Conservation (phyloP, 2,113 vertebrate genomes). For the Sander vitreus region DNA sequence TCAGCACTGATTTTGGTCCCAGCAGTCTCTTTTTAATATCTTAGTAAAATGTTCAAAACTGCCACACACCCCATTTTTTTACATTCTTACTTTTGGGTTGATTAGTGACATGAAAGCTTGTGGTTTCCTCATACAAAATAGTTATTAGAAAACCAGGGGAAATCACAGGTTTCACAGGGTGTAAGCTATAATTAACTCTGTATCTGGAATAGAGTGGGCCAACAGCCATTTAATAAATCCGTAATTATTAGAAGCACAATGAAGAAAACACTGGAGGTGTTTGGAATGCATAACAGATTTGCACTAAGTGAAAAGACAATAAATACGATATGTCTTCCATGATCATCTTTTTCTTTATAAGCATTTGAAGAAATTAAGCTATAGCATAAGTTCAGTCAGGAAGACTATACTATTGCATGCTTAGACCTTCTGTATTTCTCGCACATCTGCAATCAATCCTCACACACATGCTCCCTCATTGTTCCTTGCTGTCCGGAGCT, state of each 20-base stretch:
- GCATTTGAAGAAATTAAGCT: not conserved
- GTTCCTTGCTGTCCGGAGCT: no score
- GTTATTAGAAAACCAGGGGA: conserved; percentile 24
- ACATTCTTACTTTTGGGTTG: not conserved
- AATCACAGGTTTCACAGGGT: conserved; percentile 40
- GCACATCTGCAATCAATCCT: no score
- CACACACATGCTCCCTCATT: no score
- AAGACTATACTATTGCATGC: no score
- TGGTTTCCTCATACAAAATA: conserved; percentile 22
- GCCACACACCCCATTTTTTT: not conserved
- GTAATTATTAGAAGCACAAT: conserved; percentile 22
- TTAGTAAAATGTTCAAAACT: not conserved
- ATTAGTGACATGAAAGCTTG: conserved; percentile 5
- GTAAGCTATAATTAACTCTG: conserved; percentile 52
- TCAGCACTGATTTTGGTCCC: conserved; percentile 1
- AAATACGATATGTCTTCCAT: not conserved
- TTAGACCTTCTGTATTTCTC: no score
- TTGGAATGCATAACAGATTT: not conserved
- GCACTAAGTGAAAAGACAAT: not conserved
- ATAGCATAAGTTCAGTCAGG: no score
- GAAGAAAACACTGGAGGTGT: conserved; percentile 10
- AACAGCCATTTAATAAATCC: conserved; percentile 37
- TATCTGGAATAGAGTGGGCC: conserved; percentile 23
- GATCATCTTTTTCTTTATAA: not conserved
- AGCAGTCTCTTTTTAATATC: not conserved